phyloP scores from a whole-genome alignment of 2,797 vertebrate genomes.

The Selene dorsalis region DNA sequence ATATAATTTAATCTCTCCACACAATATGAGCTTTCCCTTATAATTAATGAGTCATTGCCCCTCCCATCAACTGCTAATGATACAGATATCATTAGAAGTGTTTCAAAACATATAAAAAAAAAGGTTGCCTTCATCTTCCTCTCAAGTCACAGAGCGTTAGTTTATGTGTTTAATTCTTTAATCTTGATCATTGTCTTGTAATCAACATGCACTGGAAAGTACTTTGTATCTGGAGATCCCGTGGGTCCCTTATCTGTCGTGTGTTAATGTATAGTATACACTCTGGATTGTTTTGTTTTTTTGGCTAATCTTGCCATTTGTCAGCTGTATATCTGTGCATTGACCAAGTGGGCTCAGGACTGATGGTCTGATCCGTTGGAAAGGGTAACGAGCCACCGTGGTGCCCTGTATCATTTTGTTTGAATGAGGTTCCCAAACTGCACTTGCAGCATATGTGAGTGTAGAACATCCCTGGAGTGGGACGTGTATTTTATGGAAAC shows the following conservation, averaged over 20 bases:
- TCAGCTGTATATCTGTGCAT: constrained; percentile 68
- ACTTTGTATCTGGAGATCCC: constrained; percentile 83
- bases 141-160: constrained; percentile 57
- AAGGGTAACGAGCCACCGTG: constrained; percentile 79
- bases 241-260: constrained; percentile 75
- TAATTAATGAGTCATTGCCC: constrained; percentile 47
- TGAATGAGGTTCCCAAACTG: constrained; percentile 70
- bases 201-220: constrained; percentile 89
- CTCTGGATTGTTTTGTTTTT: constrained; percentile 73
- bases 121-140: constrained; percentile 44
- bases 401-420: constrained; percentile 77
- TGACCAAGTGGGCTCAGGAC: constrained; percentile 54
- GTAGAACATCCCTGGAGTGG: constrained; percentile 59
- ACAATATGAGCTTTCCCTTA: constrained; percentile 43
- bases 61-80: constrained; percentile 32
- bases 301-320: constrained; percentile 69
- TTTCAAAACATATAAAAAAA: constrained; percentile 40
- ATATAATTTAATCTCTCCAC: constrained; percentile 38
- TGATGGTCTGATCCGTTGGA: constrained; percentile 73
- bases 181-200: constrained; percentile 77
- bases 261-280: constrained; percentile 79
- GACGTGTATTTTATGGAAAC: constrained; percentile 81
- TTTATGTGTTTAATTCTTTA: constrained; percentile 58
- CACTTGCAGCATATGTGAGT: constrained; percentile 57
- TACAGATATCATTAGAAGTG: constrained; percentile 27